Conservation (phyloP, 2,888 invertebrate species). For the Clitarchus hookeri region DNA sequence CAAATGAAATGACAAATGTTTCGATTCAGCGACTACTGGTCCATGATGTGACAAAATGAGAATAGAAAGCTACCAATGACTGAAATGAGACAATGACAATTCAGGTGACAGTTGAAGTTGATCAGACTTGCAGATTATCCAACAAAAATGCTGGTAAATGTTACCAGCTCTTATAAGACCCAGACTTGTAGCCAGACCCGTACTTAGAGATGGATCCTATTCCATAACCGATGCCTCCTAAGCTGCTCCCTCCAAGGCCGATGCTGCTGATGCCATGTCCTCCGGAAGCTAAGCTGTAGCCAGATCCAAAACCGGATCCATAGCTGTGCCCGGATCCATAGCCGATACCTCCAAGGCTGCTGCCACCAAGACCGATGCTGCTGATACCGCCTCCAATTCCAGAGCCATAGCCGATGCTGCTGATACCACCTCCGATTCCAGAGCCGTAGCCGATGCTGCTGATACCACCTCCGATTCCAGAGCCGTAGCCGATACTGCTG, state of each 20-base stretch:
- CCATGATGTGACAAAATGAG: not conserved
- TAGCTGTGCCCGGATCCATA: not conserved
- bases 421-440: not conserved
- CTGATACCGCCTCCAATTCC: no score
- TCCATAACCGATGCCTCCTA: not conserved
- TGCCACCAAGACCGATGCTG: not conserved
- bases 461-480: not conserved
- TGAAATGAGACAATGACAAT: not conserved
- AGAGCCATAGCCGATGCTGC: no score
- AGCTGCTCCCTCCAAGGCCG: not conserved
- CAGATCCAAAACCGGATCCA: not conserved
- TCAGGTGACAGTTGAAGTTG: not conserved
- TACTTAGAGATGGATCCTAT: not conserved
- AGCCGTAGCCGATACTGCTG: not conserved
- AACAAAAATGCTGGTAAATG: not conserved
- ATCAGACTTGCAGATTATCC: not conserved
- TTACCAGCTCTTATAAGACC: not conserved
- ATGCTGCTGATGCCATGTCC: not conserved
- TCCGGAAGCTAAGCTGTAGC: no score
- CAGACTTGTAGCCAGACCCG: not conserved
- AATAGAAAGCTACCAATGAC: not conserved
- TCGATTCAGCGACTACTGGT: not conserved
- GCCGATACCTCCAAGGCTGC: not conserved
- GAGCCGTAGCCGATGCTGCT: slow-evolving; percentile 10
- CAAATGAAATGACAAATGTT: no score